Percentiles rank a stretch among this genome's conserved stretches.
Conservation (phyloP, 2,888 invertebrate genomes). For the Criorhina ranunculi region DNA sequence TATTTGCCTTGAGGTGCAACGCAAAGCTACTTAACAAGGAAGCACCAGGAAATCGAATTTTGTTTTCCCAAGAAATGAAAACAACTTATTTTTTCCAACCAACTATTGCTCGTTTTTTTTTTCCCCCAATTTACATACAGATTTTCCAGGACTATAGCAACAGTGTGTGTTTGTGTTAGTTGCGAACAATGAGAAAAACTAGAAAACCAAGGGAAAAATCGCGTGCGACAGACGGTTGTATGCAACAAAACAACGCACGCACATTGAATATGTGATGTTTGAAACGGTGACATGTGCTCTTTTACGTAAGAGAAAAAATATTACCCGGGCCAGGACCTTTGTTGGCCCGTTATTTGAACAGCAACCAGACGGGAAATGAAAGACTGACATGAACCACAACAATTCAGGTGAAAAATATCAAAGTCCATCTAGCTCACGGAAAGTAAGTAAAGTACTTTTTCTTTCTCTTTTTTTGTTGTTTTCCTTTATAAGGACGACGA, state of each 20-base stretch:
- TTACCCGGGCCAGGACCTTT: conserved; percentile 12
- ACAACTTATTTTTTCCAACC: background rate
- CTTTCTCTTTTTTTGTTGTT: background rate
- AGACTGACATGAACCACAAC: conserved; percentile 52
- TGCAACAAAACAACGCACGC: conserved; percentile 67
- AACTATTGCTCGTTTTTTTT: background rate
- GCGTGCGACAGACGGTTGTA: conserved; percentile 50
- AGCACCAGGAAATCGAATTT: conserved; percentile 36
- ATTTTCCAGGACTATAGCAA: conserved; percentile 20
- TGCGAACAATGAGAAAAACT: background rate
- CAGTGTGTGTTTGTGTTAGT: background rate
- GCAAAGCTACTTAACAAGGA: background rate
- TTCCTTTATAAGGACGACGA: background rate
- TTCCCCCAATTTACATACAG: conserved; percentile 7
- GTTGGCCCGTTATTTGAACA: conserved; percentile 33
- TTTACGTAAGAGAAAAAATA: conserved; percentile 16
- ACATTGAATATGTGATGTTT: conserved; percentile 53
- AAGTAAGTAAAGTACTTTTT: background rate
- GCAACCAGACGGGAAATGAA: conserved; percentile 50
- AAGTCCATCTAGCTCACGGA: conserved; percentile 21
- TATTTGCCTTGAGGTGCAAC: conserved; percentile 25
- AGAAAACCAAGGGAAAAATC: conserved; percentile 7
- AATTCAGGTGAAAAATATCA: conserved; percentile 33
- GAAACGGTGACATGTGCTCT: conserved; percentile 54
- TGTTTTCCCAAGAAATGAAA: conserved; percentile 22